Evolutionary conservation across 2,888 invertebrate species (phyloP).

Genomic region (Atherix ibis): DNA sequence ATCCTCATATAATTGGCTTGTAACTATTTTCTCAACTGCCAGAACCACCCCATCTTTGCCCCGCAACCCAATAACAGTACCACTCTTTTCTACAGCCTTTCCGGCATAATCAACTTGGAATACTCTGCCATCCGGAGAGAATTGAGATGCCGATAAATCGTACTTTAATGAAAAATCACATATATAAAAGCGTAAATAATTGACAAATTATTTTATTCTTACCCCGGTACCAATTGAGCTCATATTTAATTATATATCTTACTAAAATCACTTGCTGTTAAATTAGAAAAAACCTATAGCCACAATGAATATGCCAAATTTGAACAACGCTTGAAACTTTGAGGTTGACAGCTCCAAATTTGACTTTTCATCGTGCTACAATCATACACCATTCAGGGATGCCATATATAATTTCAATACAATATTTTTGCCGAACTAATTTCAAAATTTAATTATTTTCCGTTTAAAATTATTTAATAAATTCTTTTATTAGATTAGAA

Average conservation of each 20-base stretch:
- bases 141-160: constrained; percentile 99
- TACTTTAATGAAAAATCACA: constrained; percentile 48
- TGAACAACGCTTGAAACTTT: no score
- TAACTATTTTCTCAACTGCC: constrained; percentile 92
- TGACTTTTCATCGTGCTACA: no score
- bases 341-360: no score
- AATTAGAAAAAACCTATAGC: background rate
- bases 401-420: no score
- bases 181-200: constrained; percentile 14
- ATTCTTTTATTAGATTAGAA: no score
- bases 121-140: constrained; percentile 97
- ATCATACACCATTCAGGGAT: no score
- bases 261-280: constrained; percentile 1
- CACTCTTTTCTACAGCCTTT: constrained; percentile 97
- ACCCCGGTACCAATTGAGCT: constrained; percentile 93
- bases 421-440: no score
- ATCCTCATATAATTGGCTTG: constrained; percentile 82
- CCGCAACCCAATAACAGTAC: constrained; percentile 85
- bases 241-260: constrained; percentile 41
- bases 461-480: no score
- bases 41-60: constrained; percentile 95
- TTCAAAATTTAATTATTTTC: no score
- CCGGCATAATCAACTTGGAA: constrained; percentile 99
- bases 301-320: no score
- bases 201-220: constrained; percentile 33